A percentile compares a stretch with the other conserved stretches of the same genome.
phyloP scores from a whole-genome alignment of 2,113 vertebrate genomes.

The Sminthopsis crassicaudata region DNA sequence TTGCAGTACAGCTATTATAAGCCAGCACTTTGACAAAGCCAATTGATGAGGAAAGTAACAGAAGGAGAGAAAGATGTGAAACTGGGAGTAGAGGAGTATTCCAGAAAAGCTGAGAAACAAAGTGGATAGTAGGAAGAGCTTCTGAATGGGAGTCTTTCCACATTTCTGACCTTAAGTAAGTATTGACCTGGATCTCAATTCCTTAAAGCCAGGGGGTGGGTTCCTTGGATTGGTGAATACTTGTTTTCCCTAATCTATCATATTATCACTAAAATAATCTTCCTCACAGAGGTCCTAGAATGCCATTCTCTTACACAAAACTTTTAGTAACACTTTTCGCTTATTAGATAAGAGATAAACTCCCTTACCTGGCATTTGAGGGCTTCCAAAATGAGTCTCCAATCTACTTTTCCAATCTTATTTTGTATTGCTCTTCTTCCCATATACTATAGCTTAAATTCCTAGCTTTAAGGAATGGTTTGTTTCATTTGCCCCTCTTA shows the following conservation, averaged over 20 bases:
- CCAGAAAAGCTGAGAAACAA: neutral
- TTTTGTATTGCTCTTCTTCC: neutral
- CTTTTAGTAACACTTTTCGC: neutral
- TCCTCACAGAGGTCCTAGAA: neutral
- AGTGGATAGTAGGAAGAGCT: neutral
- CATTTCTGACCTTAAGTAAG: neutral
- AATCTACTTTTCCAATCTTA: neutral
- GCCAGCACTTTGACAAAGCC: neutral
- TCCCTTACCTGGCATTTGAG: neutral
- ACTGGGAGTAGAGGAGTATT: neutral
- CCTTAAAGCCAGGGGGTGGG: neutral
- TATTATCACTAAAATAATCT: neutral
- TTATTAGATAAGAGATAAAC: neutral
- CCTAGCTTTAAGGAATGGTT: neutral
- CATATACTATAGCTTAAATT: neutral
- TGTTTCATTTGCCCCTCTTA: neutral
- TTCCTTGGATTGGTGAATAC: neutral
- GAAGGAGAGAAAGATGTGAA: neutral
- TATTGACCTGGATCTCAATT: neutral
- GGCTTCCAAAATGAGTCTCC: neutral
- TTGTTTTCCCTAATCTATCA: neutral
- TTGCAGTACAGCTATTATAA: neutral
- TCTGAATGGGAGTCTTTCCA: neutral
- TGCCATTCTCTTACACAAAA: neutral
- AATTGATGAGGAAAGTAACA: neutral